Percentiles rank a stretch among this genome's conserved stretches.
Evolutionary conservation across 2,888 invertebrate species (phyloP).

Genomic region (Zygaena filipendulae): DNA sequence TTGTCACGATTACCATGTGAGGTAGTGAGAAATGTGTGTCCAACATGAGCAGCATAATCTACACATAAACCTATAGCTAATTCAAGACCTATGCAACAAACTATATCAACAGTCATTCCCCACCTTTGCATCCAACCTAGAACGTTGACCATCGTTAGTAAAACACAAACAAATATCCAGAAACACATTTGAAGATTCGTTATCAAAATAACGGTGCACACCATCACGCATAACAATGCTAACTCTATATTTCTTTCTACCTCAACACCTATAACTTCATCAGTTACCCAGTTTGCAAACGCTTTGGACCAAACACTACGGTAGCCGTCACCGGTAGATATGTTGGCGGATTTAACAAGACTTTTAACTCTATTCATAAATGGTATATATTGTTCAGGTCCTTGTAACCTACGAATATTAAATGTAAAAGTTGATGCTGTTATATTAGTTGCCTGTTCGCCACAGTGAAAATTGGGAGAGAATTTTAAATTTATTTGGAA

Average conservation of each 20-base stretch:
- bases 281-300: constrained; percentile 81
- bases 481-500: constrained; percentile 77
- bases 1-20: constrained; percentile 61
- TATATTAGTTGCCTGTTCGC: constrained; percentile 67
- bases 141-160: constrained; percentile 79
- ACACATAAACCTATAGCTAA: constrained; percentile 85
- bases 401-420: constrained; percentile 66
- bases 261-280: constrained; percentile 80
- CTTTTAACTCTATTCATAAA: constrained; percentile 75
- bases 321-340: constrained; percentile 71
- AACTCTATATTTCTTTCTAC: constrained; percentile 80
- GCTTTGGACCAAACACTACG: constrained; percentile 77
- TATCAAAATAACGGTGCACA: constrained; percentile 80
- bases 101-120: constrained; percentile 85
- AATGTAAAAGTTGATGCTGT: constrained; percentile 73
- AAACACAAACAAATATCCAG: constrained; percentile 81
- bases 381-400: constrained; percentile 75
- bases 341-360: constrained; percentile 64
- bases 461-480: constrained; percentile 69
- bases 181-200: constrained; percentile 81
- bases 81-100: constrained; percentile 83
- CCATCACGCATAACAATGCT: constrained; percentile 81
- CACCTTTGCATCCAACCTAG: constrained; percentile 83
- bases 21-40: constrained; percentile 80
- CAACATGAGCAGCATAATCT: constrained; percentile 85